Percentiles rank a stretch among this genome's conserved stretches.
Conservation (phyloP, 2,797 vertebrate genomes). For the Megaceryle alcyon region DNA sequence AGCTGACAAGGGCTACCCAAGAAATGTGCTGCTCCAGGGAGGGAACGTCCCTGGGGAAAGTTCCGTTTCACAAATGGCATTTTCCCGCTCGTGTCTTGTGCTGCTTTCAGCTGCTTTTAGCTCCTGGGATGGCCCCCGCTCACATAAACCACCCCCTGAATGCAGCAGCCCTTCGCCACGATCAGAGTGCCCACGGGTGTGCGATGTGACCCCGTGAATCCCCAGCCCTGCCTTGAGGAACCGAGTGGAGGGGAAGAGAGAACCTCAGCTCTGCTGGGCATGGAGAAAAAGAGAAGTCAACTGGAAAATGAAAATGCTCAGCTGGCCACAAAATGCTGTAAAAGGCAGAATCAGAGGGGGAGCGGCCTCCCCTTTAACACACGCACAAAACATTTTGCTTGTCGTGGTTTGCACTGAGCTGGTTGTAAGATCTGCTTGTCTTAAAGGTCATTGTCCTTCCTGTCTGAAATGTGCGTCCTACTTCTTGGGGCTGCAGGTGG, state of each 20-base stretch:
- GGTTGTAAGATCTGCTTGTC: not conserved
- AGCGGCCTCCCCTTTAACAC: not conserved
- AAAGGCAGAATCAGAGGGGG: not conserved
- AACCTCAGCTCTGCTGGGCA: not conserved
- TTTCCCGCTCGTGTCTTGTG: not conserved
- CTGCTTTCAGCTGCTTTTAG: not conserved
- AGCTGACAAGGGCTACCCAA: not conserved
- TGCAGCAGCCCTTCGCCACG: fast-evolving
- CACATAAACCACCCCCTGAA: fast-evolving
- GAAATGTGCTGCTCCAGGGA: not conserved
- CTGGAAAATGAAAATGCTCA: not conserved
- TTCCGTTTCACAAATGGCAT: not conserved
- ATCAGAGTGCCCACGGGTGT: fast-evolving
- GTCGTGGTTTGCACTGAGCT: not conserved
- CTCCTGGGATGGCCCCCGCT: not conserved
- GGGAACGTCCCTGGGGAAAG: too few relatives aligned
- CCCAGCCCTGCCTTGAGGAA: fast-evolving
- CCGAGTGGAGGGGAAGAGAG: not conserved
- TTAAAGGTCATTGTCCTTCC: not conserved
- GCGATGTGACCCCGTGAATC: fast-evolving
- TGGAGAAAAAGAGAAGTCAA: not conserved
- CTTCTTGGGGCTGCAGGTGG: not conserved
- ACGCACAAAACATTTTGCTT: too few relatives aligned
- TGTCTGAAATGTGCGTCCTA: not conserved
- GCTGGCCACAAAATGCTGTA: fast-evolving